phyloP scores from a whole-genome alignment of 2,797 vertebrate genomes.

The Microctenopoma stevenorrisi region DNA sequence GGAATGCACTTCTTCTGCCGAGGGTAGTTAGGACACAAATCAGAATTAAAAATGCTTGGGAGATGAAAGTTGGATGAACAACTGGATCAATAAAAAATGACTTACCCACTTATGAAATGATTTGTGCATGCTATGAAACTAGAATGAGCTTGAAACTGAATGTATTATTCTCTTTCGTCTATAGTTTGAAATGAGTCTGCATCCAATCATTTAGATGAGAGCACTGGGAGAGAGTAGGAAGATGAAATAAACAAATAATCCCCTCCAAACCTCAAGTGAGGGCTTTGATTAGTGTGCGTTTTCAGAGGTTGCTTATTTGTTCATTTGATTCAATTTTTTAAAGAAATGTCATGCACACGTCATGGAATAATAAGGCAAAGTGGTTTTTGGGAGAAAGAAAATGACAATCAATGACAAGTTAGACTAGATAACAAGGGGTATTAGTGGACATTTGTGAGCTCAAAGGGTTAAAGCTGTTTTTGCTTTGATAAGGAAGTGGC shows the following conservation, averaged over 20 bases:
- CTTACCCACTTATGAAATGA: conserved; percentile 64
- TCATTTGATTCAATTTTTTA: conserved; percentile 26
- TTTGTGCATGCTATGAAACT: conserved; percentile 56
- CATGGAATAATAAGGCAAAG: conserved; percentile 42
- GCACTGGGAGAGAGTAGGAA: conserved; percentile 20
- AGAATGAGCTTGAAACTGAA: conserved; percentile 58
- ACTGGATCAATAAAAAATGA: conserved; percentile 75
- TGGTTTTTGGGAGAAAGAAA: conserved; percentile 12
- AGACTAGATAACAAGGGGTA: conserved; percentile 38
- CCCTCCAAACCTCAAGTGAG: conserved; percentile 20
- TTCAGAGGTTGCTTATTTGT: conserved; percentile 30
- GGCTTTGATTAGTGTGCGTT: conserved; percentile 49
- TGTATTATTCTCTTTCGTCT: conserved; percentile 76
- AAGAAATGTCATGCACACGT: conserved; percentile 14
- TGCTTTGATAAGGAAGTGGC: conserved; percentile 60
- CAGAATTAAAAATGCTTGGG: conserved; percentile 57
- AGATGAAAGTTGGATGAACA: conserved; percentile 71
- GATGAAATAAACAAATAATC: conserved; percentile 48
- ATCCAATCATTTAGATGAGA: conserved; percentile 43
- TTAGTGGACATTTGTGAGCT: conserved; percentile 72
- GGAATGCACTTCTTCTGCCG: conserved; percentile 17
- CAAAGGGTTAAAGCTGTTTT: conserved; percentile 85
- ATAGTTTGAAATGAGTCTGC: conserved; percentile 44
- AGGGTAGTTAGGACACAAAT: conserved; percentile 57
- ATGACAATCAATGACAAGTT: neutral